Conservation (phyloP, 2,113 vertebrate species). For the Chrysemys picta region DNA sequence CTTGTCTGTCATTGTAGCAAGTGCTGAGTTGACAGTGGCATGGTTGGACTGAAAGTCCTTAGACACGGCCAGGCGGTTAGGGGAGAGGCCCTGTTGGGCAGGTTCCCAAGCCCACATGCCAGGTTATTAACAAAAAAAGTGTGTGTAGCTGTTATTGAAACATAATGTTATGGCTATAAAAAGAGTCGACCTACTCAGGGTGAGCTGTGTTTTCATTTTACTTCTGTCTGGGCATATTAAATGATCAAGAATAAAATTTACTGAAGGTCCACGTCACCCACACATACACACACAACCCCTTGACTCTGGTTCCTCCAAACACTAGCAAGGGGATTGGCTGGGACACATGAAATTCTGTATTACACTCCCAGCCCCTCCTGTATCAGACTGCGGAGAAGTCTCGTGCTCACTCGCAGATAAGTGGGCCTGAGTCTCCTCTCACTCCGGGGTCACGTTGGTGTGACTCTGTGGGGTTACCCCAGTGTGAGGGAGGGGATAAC, state of each 20-base stretch:
- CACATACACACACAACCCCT: background rate
- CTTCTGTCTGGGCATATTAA: background rate
- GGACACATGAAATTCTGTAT: background rate
- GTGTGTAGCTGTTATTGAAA: fast-evolving
- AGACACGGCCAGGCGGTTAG: background rate
- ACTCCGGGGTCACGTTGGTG: fast-evolving
- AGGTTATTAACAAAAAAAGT: background rate
- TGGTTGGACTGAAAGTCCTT: background rate
- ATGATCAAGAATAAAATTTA: background rate
- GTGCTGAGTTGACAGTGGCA: background rate
- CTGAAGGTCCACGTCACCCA: background rate
- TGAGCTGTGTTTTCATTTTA: background rate
- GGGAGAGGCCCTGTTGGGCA: background rate
- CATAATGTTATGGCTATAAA: background rate
- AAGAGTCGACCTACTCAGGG: background rate
- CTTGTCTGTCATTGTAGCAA: background rate
- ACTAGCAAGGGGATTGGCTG: background rate
- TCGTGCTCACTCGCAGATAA: fast-evolving
- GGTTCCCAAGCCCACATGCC: background rate
- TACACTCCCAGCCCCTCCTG: background rate
- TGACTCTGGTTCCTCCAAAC: fast-evolving
- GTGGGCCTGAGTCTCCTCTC: background rate
- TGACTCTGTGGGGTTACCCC: background rate
- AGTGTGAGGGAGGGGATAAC: background rate
- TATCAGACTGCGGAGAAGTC: background rate